Conservation (phyloP, 1,140 invertebrate genomes). For the Zelostemma sp. region DNA sequence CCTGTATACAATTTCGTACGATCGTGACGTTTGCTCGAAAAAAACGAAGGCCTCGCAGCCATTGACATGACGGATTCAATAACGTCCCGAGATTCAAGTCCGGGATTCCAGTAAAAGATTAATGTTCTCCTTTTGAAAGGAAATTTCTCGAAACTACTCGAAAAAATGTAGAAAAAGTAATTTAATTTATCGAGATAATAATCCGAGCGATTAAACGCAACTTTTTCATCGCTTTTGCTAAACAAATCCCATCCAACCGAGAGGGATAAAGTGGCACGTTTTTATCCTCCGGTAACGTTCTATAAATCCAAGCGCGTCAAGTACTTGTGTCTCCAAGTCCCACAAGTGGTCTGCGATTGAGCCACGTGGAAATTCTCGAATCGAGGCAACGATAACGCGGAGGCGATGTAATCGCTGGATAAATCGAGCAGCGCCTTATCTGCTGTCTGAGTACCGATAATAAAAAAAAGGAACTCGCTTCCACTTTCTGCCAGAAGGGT, state of each 20-base stretch:
- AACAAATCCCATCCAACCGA: slow-evolving; percentile 15
- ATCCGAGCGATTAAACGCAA: too few relatives aligned
- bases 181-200: too few relatives aligned
- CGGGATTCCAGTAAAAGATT: too few relatives aligned
- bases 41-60: neutral
- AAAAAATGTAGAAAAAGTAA: too few relatives aligned
- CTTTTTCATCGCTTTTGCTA: too few relatives aligned
- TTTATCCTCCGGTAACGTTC: slow-evolving; percentile 21
- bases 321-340: slow-evolving; percentile 41
- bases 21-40: slow-evolving; percentile 14
- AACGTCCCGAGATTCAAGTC: slow-evolving; percentile 6
- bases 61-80: slow-evolving; percentile 7
- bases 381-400: slow-evolving; percentile 27
- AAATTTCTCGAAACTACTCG: too few relatives aligned
- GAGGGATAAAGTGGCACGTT: slow-evolving; percentile 29
- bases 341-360: slow-evolving; percentile 40
- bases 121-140: too few relatives aligned
- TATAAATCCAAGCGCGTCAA: slow-evolving; percentile 37
- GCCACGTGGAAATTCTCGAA: slow-evolving; percentile 30
- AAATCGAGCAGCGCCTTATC: slow-evolving; percentile 47
- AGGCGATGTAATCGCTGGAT: slow-evolving; percentile 38
- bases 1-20: slow-evolving; percentile 5
- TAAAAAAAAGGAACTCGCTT: slow-evolving; percentile 43
- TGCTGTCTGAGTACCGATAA: slow-evolving; percentile 28
- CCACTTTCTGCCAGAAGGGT: slow-evolving; percentile 39